phyloP scores from a whole-genome alignment of 2,888 invertebrate species.

The Drosophila nigricruria region DNA sequence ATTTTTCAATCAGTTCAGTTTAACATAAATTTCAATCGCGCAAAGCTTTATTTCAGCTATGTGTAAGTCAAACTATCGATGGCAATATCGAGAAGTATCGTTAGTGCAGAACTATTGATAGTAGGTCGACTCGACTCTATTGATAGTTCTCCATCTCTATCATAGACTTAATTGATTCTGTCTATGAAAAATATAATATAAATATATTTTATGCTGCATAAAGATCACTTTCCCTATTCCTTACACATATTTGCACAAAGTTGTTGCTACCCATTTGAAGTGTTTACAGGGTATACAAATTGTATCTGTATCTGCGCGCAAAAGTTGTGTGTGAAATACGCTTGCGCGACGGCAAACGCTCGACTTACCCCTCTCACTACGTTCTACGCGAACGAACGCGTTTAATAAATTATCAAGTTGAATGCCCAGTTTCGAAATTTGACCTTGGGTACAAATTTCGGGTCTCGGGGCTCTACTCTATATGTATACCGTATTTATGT shows the following conservation, averaged over 20 bases:
- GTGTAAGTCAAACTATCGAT: no score
- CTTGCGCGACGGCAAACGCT: constrained; percentile 56
- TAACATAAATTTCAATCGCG: no score
- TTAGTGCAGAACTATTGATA: no score
- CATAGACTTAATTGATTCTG: no score
- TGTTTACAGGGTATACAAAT: neutral
- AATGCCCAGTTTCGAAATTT: constrained; percentile 82
- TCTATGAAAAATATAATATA: no score
- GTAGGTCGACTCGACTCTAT: no score
- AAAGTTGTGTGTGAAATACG: constrained; percentile 59
- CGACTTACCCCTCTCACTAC: constrained; percentile 64
- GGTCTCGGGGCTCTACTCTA: constrained; percentile 52
- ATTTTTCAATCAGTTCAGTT: no score
- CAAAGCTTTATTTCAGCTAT: no score
- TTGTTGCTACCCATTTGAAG: neutral
- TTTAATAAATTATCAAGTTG: constrained; percentile 83
- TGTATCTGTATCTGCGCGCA: constrained; percentile 37
- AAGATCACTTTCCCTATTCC: neutral
- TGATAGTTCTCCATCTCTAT: no score
- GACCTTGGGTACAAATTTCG: constrained; percentile 83
- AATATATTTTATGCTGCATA: neutral
- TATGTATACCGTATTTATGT: constrained; percentile 7
- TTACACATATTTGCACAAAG: no score
- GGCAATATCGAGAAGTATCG: no score
- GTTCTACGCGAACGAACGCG: constrained; percentile 68